Evolutionary conservation across 2,797 vertebrate species (phyloP), one percentile per base, ranked within the genome.

Genomic region (Sebastes variabilis): DNA sequence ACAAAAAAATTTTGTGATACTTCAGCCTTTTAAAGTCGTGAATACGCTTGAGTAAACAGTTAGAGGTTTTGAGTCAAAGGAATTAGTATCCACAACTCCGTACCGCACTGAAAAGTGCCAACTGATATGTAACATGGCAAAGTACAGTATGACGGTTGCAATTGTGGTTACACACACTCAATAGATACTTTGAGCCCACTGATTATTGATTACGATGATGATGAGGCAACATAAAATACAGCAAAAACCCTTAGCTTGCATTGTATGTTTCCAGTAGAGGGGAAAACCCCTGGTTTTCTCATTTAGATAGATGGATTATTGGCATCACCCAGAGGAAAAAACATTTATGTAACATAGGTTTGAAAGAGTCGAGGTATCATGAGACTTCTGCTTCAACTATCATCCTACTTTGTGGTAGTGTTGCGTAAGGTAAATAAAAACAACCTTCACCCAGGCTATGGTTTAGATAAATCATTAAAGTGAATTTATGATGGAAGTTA

Each of bases 221-320:
- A 75, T 72, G 56, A 77, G 29, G 65, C 32, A 72, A 66, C 25
- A 36, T 67, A 46, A 64, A 66, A 20, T 34, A 29, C 55, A 27
- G 18, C 2, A 20, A 13, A 73, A 75, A 75, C 68, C 74, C 80
- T 82, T 66, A 46, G 32, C 66, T 75, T 58, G 79, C 66, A 68
- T 66, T 32, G 32, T 34, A 25, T 71, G 49, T 73, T 65, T 77
- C 79, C 36, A 67, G 1, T 4, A 60, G 24, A 66, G 32, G 4
- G 20, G 1, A 46, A 67, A 62, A 3, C 16, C 2, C 12, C 2
- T 7, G 18, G 2, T 70, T 83, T 66, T 58, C 5, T 56, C 27
- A 49, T 70, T 67, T 54, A 65, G 9, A 1, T 52, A 34, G 55
- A 65, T 11, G 60, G n/a, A 42, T 60, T 56, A 29, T 38, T 72